phyloP scores from a whole-genome alignment of 2,888 invertebrate species.

The Aradus depressus region DNA sequence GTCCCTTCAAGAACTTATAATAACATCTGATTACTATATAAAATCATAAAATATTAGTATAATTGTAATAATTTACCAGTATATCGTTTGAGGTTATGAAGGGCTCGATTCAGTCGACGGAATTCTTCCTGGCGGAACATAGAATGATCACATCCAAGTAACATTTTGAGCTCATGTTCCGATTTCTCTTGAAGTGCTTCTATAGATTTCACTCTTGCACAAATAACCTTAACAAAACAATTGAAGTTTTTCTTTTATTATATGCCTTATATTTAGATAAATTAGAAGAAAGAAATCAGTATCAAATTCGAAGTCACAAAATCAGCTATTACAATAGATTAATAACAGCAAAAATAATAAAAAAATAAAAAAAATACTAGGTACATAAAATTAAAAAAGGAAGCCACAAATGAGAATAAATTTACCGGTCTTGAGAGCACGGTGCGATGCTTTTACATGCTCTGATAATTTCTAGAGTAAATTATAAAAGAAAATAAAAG shows the following conservation, averaged over 20 bases:
- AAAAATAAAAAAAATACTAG: too few species aligned
- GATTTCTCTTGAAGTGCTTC: conserved; percentile 74
- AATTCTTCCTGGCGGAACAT: conserved; percentile 69
- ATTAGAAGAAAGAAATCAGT: not conserved
- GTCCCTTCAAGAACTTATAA: too few species aligned
- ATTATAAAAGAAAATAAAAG: too few species aligned
- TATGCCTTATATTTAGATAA: not conserved
- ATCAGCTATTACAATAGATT: too few species aligned
- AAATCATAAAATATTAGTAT: too few species aligned
- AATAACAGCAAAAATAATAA: too few species aligned
- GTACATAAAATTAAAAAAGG: too few species aligned
- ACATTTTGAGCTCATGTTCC: conserved; percentile 65
- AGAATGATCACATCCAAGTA: conserved; percentile 46
- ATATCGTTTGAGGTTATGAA: conserved; percentile 74
- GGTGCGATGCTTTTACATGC: too few species aligned
- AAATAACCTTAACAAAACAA: conserved; percentile 36
- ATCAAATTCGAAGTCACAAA: not conserved
- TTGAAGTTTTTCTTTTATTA: not conserved
- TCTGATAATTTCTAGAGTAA: too few species aligned
- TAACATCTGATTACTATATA: too few species aligned
- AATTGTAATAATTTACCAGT: conserved; percentile 64
- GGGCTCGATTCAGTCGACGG: conserved; percentile 66
- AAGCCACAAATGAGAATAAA: too few species aligned
- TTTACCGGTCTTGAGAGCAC: too few species aligned
- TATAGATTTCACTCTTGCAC: conserved; percentile 57